Conservation (phyloP, 2,797 vertebrate genomes). For the Valencia hispanica region DNA sequence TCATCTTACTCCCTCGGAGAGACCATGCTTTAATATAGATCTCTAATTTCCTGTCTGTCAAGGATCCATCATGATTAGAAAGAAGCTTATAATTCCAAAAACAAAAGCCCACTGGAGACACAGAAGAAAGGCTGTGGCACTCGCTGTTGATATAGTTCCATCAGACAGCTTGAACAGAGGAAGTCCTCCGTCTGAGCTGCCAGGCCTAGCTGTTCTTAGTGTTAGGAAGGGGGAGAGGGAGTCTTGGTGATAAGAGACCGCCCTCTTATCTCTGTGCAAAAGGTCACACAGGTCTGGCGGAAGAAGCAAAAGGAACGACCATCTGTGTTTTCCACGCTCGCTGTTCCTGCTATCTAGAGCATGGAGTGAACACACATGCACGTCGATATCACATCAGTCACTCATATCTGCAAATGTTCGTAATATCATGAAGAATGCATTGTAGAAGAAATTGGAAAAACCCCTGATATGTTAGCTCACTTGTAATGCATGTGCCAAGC, state of each 20-base stretch:
- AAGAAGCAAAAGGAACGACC: conserved; percentile 75
- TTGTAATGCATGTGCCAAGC: conserved; percentile 26
- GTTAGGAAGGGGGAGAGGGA: conserved; percentile 28
- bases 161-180: conserved; percentile 63
- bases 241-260: conserved; percentile 57
- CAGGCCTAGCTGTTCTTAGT: conserved; percentile 59
- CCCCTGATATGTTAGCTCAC: conserved; percentile 65
- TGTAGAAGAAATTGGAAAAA: conserved; percentile 69
- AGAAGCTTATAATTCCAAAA: conserved; percentile 65
- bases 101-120: conserved; percentile 56
- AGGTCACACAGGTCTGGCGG: conserved; percentile 72
- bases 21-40: conserved; percentile 41
- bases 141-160: conserved; percentile 68
- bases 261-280: conserved; percentile 75
- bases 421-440: conserved; percentile 66
- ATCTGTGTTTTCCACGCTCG: conserved; percentile 68
- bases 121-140: conserved; percentile 42
- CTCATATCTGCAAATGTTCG: conserved; percentile 58
- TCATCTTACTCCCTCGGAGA: conserved; percentile 3
- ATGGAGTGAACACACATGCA: conserved; percentile 30
- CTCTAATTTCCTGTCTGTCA: conserved; percentile 62
- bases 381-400: conserved; percentile 44
- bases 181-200: conserved; percentile 72
- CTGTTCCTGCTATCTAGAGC: conserved; percentile 43
- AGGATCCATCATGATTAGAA: conserved; percentile 50